Evolutionary conservation across 2,113 vertebrate genomes (phyloP).

Genomic region (Monopterus albus): DNA sequence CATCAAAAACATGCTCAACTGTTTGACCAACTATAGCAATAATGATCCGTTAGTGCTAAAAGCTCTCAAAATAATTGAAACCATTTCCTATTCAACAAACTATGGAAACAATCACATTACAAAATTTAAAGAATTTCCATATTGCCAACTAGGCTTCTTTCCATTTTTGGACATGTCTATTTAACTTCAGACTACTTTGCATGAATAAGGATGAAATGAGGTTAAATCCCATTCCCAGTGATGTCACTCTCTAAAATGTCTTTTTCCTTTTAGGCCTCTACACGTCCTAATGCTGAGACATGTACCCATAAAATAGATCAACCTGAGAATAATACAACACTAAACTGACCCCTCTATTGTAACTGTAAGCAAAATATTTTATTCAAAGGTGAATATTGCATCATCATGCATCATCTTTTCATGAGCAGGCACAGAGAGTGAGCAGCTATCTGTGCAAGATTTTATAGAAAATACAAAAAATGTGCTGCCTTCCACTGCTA

Average conservation of each 20-base stretch:
- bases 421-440: not conserved
- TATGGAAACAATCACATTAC: not conserved
- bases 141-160: slow-evolving; percentile 25
- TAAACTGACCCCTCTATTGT: not conserved
- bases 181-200: slow-evolving; percentile 47
- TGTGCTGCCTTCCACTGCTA: not conserved
- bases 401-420: slow-evolving; percentile 9
- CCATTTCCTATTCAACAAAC: not conserved
- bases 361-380: slow-evolving; percentile 24
- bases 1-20: not conserved
- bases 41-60: not conserved
- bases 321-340: slow-evolving; percentile 15
- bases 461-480: not conserved
- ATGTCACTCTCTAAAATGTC: slow-evolving; percentile 24
- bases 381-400: slow-evolving; percentile 22
- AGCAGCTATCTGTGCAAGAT: not conserved
- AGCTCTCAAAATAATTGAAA: not conserved
- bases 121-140: slow-evolving; percentile 5
- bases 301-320: slow-evolving; percentile 39
- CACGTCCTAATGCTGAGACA: slow-evolving; percentile 21
- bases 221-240: slow-evolving; percentile 34
- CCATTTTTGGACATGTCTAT: slow-evolving; percentile 37
- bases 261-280: slow-evolving; percentile 18
- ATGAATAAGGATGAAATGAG: slow-evolving; percentile 39
- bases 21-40: not conserved